phyloP scores from a whole-genome alignment of 2,888 invertebrate genomes.

The Apamea monoglypha region DNA sequence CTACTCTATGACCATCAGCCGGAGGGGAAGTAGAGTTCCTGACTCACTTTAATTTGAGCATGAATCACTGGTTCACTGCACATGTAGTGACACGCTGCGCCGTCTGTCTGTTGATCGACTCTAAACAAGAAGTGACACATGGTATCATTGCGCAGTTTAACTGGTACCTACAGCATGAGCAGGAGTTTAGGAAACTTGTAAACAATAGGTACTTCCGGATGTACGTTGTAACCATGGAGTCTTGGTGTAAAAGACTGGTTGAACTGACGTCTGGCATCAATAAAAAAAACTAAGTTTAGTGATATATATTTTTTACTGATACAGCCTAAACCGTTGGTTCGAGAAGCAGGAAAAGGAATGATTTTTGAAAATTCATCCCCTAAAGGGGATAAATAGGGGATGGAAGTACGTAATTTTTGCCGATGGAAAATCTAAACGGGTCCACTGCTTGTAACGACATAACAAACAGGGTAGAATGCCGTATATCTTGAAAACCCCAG shows the following conservation, averaged over 20 bases:
- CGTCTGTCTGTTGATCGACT: constrained; percentile 14
- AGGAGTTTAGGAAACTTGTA: neutral
- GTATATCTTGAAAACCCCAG: no score
- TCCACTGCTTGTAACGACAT: no score
- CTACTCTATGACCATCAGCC: constrained; percentile 37
- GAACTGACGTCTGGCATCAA: neutral
- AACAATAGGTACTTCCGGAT: neutral
- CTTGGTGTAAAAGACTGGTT: neutral
- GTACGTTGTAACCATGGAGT: neutral
- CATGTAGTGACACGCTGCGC: neutral
- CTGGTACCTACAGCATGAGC: neutral
- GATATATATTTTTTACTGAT: no score
- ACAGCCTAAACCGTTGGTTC: no score
- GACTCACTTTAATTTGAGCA: constrained; percentile 39
- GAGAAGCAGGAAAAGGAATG: no score
- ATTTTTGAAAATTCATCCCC: no score
- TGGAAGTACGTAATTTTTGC: no score
- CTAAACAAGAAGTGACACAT: constrained; percentile 22
- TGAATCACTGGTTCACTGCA: constrained; percentile 26
- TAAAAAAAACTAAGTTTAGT: no score
- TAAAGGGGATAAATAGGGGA: no score
- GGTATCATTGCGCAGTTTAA: constrained; percentile 9
- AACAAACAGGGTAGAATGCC: no score
- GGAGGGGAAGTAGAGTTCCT: constrained; percentile 12
- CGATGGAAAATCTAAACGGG: no score